Evolutionary conservation across 2,113 vertebrate genomes (phyloP), one percentile per base, ranked within the genome.

Genomic region (Psittacara wagleri): DNA sequence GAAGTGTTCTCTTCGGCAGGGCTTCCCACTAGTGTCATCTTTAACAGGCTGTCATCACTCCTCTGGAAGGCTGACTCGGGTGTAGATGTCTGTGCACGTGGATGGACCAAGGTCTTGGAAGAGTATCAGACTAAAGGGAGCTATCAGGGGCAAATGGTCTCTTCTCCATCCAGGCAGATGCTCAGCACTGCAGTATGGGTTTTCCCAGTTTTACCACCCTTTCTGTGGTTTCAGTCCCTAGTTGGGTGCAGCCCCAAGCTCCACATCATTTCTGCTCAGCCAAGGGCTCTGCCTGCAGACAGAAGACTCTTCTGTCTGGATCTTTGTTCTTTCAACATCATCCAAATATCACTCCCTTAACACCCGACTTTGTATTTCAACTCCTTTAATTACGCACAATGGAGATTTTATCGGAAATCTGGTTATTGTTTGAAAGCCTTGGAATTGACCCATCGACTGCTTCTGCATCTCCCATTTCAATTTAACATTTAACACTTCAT

Each of bases 391-490:
- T 95, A 91, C 63, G 92, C 89, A 90, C 70, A 44, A 46, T 62
- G 89, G 43, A 92, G 93, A 90, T 93, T 90, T 90, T 94, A 97
- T 94, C 2, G 48, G 95, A 96, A 94, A 96, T 93, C 94, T 94
- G 95, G 93, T 95, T 95, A 96, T 86, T 95, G 63, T 94, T 88
- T 94, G 80, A 90, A 96, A 92, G 92, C 74, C 94, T 84, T 7
- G 3, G 51, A 96, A 95, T 90, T 91, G 93, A 97, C 92, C 95
- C 88, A 96, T 78, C 1, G 61, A 92, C 83, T 92, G 92, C 55
- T 84, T 92, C 86, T 92, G 95, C 94, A 93, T 91, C 94, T 84
- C 86, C 37, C 83, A 37, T 92, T 93, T 97, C 82, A 95, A 96
- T 78, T 94, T 72, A 92, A 81, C 85, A 52, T 88, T 95, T 95